phyloP scores from a whole-genome alignment of 2,888 invertebrate species.

The Apamea sordens region DNA sequence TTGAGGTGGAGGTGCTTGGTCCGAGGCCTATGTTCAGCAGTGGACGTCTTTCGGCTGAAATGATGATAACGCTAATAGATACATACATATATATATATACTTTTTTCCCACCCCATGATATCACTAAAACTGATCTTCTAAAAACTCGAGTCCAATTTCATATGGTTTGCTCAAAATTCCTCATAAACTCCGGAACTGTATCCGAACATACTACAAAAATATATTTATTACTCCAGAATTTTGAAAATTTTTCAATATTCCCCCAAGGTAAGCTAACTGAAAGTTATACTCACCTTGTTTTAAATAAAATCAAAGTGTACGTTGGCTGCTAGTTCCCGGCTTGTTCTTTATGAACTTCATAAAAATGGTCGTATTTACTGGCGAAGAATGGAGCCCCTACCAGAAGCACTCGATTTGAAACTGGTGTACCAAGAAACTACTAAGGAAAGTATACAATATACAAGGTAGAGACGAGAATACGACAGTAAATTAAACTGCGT shows the following conservation, averaged over 20 bases:
- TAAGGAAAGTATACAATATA: neutral
- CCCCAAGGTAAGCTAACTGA: conserved; percentile 64
- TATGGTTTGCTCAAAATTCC: neutral
- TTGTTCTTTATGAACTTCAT: conserved; percentile 75
- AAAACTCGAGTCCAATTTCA: too few species aligned
- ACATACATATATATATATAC: neutral
- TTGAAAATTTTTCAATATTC: conserved; percentile 71
- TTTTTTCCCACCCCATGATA: neutral
- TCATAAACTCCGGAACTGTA: conserved; percentile 24
- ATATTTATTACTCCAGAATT: conserved; percentile 38
- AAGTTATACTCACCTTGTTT: conserved; percentile 72
- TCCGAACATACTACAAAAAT: conserved; percentile 32
- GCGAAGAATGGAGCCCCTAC: conserved; percentile 44
- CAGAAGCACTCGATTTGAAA: conserved; percentile 24
- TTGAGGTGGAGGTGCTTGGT: too few species aligned
- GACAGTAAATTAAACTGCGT: neutral
- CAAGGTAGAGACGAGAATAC: neutral
- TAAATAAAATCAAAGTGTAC: conserved; percentile 78
- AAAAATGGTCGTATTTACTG: conserved; percentile 73
- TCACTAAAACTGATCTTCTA: neutral
- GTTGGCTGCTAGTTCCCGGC: conserved; percentile 63
- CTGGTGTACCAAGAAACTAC: neutral
- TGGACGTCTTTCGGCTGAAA: neutral
- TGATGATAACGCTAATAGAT: neutral
- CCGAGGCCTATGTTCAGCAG: too few species aligned